Conservation (phyloP, 2,888 invertebrate species). For the Cerastis rubricosa region DNA sequence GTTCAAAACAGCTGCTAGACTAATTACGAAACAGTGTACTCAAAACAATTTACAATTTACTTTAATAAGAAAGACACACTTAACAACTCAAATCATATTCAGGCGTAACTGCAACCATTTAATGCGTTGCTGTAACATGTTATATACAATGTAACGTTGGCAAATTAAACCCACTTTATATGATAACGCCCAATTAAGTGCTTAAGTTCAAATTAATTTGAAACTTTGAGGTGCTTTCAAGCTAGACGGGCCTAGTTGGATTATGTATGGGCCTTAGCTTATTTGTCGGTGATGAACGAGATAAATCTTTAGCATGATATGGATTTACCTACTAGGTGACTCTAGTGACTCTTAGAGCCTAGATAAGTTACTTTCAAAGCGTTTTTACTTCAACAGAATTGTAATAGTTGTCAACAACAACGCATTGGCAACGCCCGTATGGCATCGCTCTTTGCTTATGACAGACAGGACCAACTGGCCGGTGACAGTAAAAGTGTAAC, state of each 20-base stretch:
- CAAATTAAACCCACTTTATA: conserved; percentile 40
- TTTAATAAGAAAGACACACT: neutral
- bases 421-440: too few species aligned
- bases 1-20: neutral
- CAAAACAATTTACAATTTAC: conserved; percentile 2
- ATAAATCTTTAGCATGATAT: too few species aligned
- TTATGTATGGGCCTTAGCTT: conserved; percentile 2
- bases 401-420: too few species aligned
- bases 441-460: too few species aligned
- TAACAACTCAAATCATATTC: neutral
- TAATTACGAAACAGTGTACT: neutral
- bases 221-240: conserved; percentile 35
- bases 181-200: conserved; percentile 40
- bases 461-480: too few species aligned
- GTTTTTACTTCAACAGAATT: too few species aligned
- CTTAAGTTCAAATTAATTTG: conserved; percentile 54
- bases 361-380: too few species aligned
- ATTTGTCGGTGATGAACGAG: neutral
- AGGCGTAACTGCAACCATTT: conserved; percentile 19
- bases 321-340: too few species aligned
- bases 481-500: too few species aligned
- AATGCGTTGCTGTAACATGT: conserved; percentile 7
- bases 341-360: too few species aligned
- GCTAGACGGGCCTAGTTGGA: conserved; percentile 16
- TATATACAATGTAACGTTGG: conserved; percentile 33